Conservation (phyloP, 2,113 vertebrate genomes). For the Pseudopipra pipra region DNA sequence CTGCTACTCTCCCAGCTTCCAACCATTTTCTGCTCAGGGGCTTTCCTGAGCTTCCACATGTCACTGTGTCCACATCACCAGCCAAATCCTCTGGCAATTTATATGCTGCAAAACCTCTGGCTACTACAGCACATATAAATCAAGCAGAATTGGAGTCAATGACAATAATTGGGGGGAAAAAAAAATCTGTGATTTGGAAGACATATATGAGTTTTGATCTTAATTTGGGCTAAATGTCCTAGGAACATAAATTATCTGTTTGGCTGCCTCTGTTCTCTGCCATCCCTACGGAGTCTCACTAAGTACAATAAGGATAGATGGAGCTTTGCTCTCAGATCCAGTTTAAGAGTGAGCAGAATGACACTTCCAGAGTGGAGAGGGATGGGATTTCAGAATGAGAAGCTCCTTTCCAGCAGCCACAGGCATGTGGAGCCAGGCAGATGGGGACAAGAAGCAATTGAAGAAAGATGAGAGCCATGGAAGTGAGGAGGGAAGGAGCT, state of each 20-base stretch:
- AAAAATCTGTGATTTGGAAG: constrained; percentile 5
- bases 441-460: not conserved
- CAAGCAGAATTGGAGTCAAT: constrained; percentile 11
- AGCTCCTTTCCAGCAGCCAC: not conserved
- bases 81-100: constrained; percentile 1
- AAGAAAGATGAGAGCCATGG: not conserved
- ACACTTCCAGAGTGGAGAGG: not conserved
- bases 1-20: not conserved
- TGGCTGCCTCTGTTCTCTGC: not conserved
- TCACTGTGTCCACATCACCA: not conserved
- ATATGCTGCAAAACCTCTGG: constrained; percentile 3
- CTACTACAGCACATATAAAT: constrained; percentile 11
- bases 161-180: not conserved
- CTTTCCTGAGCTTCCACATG: not conserved
- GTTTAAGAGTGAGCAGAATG: not conserved
- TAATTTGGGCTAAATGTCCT: constrained; percentile 36
- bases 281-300: not conserved
- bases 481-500: not conserved
- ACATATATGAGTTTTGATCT: constrained; percentile 4
- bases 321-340: not conserved
- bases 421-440: not conserved
- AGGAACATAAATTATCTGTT: constrained; percentile 13
- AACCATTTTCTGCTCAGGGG: not conserved
- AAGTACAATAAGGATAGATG: not conserved
- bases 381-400: not conserved